Base-by-base conservation (phyloP, 30 jellyfish, hydroid and myxozoan species). In the Hydra vulgaris region DNA sequence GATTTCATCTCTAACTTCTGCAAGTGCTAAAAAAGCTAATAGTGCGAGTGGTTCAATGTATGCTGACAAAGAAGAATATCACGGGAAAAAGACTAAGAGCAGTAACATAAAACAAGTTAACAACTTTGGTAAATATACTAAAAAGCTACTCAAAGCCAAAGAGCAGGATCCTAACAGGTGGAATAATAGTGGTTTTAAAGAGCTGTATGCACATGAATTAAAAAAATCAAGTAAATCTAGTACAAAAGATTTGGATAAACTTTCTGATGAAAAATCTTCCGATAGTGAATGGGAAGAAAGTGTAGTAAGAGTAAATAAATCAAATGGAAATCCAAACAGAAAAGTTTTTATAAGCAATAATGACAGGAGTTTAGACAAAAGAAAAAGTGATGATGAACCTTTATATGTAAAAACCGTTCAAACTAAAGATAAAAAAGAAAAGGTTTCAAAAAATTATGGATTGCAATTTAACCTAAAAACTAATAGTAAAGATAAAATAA, bases 101-200 rank as follows among this genome's bases (percentile, higher is more conserved):
- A 15, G 8, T 3, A 68, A 15, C 27, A 26, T 26, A 7, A 1
- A 53, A 26, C 1, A n/a, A 23, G 71, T 25, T 74, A 53, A 27
- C 40, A 19, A 25, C 3, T 78, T 78, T 54, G 85, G 85, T 0
- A 54, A 78, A 40, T 78, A 69, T 66, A 78, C 85, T 15, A 54
- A 40, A 61, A 25, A 78, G 24, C 67, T 78, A 0, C 20, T 78
- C 25, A 74, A 27, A n/a, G 85, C 61, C 19, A 78, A 78, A 61
- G 77, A 78, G 24, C 61, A 78, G 26, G 85, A 78, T 25, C 77
- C 85, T 3, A 61, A 78, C 26, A 54, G 25, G 20, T 78, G 85
- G 85, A 27, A 69, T 8, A 61, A 78, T 78, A 25, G 56, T 54
- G 85, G 85, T 25, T 78, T 78, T 25, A 25, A 78, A 78, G 53